Conservation (phyloP, 1,140 invertebrate species). For the Nasonia vitripennis region DNA sequence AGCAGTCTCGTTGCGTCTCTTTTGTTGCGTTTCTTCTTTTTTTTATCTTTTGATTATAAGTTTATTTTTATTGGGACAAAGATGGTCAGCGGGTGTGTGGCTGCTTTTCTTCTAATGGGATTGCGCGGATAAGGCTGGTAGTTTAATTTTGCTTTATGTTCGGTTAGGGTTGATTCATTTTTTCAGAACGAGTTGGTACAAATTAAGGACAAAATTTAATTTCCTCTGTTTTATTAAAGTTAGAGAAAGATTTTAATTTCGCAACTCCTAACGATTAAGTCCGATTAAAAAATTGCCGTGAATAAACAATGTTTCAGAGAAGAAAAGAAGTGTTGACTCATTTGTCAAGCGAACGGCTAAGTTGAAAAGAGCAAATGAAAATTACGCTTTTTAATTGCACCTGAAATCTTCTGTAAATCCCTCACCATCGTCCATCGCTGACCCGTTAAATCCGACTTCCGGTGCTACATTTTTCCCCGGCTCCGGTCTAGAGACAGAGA, state of each 20-base stretch:
- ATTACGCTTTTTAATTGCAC: not conserved
- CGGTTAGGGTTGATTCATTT: not conserved
- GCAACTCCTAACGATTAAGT: too few relatives aligned
- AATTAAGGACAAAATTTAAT: not conserved
- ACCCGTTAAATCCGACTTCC: not conserved
- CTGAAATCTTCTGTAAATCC: not conserved
- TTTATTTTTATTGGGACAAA: not conserved
- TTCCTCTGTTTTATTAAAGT: too few relatives aligned
- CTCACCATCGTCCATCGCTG: not conserved
- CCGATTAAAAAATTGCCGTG: too few relatives aligned
- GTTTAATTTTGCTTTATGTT: not conserved
- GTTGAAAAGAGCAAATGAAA: not conserved
- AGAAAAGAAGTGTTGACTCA: too few relatives aligned
- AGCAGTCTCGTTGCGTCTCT: not conserved
- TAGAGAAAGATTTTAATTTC: too few relatives aligned
- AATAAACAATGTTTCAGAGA: too few relatives aligned
- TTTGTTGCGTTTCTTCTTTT: not conserved
- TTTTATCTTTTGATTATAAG: not conserved
- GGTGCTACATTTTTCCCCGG: not conserved
- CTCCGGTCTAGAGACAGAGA: not conserved
- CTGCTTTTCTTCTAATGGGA: too few relatives aligned
- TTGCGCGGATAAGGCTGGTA: not conserved
- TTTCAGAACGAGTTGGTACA: not conserved
- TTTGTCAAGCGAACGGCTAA: too few relatives aligned
- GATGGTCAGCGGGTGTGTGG: not conserved